Evolutionary conservation across 2,113 vertebrate genomes (phyloP).

Genomic region (Herpailurus yagouaroundi): DNA sequence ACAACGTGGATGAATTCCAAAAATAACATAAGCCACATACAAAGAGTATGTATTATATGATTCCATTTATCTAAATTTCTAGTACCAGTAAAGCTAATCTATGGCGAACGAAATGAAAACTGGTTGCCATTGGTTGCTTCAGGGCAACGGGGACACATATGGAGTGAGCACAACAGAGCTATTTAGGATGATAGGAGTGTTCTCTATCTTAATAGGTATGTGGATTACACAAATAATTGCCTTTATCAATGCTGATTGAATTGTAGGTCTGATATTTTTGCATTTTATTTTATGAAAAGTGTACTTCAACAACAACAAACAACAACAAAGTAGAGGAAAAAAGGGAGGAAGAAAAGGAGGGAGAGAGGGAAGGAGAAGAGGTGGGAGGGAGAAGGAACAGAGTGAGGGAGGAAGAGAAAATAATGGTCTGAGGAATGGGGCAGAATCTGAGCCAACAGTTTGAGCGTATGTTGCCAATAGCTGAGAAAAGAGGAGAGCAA

Average conservation of each 20-base stretch:
- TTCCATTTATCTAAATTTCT: not conserved
- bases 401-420: not conserved
- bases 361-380: not conserved
- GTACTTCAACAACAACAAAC: not conserved
- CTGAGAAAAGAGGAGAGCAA: not conserved
- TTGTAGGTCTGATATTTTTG: not conserved
- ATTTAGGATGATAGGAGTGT: too few species aligned
- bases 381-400: not conserved
- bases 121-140: not conserved
- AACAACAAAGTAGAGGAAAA: not conserved
- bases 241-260: not conserved
- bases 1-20: not conserved
- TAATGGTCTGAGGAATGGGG: not conserved
- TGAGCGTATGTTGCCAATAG: not conserved
- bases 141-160: not conserved
- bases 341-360: too few species aligned
- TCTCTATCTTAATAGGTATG: not conserved
- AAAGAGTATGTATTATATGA: not conserved
- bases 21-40: not conserved
- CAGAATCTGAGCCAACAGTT: not conserved
- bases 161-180: not conserved
- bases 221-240: not conserved
- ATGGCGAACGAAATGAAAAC: not conserved
- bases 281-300: not conserved
- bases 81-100: not conserved